These are phyloP conservation scores for Palloptera scutellata DNA, from an alignment of 2,888 invertebrate species.

Conservation along the genomic window DNA sequence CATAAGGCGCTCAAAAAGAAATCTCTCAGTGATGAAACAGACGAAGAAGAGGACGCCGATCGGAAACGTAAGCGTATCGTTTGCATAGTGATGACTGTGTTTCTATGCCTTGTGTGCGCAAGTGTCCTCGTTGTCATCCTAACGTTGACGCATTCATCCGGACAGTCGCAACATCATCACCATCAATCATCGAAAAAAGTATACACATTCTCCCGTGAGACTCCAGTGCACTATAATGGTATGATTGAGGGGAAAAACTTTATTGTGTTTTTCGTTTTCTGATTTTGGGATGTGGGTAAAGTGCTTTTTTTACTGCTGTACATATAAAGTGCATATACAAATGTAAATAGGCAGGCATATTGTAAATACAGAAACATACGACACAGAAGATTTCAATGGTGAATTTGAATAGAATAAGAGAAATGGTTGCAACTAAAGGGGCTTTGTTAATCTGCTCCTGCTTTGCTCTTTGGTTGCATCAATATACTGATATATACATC, in stretches of 20 bases:
- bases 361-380: too few species aligned
- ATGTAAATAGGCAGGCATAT: too few species aligned
- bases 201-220: conserved; percentile 69
- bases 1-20: conserved; percentile 60
- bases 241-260: conserved; percentile 39
- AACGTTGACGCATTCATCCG: conserved; percentile 77
- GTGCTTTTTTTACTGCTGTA: too few species aligned
- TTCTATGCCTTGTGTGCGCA: conserved; percentile 76
- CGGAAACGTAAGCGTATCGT: conserved; percentile 75
- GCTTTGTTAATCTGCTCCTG: too few species aligned
- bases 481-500: too few species aligned
- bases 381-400: too few species aligned
- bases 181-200: conserved; percentile 73
- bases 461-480: too few species aligned
- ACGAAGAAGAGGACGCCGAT: conserved; percentile 70
- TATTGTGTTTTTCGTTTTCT: too few species aligned
- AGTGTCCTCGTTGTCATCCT: conserved; percentile 80
- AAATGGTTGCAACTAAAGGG: too few species aligned
- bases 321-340: too few species aligned
- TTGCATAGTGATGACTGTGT: conserved; percentile 75
- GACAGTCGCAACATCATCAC: conserved; percentile 71
- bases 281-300: too few species aligned
- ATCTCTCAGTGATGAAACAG: conserved; percentile 64
- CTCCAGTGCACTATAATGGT: conserved; percentile 64
- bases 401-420: too few species aligned